These are phyloP conservation scores for Calidris pygmaea DNA, from an alignment of 2,113 vertebrate genomes.

Conservation along the genomic window DNA sequence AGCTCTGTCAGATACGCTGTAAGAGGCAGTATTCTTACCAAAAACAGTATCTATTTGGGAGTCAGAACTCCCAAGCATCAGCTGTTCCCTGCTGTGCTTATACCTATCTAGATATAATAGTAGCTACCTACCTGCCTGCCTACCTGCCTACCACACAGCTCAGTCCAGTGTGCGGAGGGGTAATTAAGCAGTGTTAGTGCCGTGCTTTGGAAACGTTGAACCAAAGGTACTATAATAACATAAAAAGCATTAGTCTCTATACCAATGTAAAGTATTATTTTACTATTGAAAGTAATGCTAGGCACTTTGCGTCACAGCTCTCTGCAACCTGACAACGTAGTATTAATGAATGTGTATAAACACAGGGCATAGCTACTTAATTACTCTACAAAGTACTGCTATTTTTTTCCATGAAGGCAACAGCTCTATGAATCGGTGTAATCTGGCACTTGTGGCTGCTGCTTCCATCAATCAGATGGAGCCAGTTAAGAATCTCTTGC, in stretches of 20 bases:
- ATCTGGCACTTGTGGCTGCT: neutral
- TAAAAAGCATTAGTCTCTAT: neutral
- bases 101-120: neutral
- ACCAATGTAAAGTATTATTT: neutral
- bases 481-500: neutral
- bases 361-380: neutral
- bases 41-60: neutral
- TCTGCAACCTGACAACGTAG: fast-evolving
- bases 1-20: neutral
- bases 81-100: neutral
- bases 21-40: neutral
- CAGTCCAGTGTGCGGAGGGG: neutral
- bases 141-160: neutral
- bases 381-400: neutral
- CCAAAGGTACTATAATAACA: neutral
- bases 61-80: neutral
- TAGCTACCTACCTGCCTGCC: neutral
- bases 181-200: neutral
- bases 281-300: neutral
- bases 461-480: neutral
- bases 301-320: neutral
- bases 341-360: neutral
- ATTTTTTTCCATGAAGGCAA: neutral
- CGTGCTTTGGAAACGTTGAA: neutral
- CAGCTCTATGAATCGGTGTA: neutral